These are phyloP conservation scores for Bradysia coprophila DNA, from an alignment of 1,140 invertebrate species.

Conservation along the genomic window DNA sequence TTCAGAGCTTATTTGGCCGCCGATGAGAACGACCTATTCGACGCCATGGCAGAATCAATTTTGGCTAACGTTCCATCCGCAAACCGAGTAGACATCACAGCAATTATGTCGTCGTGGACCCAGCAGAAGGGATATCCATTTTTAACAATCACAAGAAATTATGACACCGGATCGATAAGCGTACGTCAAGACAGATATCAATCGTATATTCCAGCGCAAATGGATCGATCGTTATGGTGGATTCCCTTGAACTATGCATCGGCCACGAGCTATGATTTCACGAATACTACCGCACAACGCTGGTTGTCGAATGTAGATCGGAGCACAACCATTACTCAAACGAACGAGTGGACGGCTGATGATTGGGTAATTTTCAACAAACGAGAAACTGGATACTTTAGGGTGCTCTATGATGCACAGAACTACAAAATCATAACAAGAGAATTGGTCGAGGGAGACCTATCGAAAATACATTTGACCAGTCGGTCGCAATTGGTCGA, in stretches of 20 bases:
- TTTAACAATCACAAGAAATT: too few species aligned
- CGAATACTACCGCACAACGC: constrained; percentile 24
- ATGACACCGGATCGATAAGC: too few species aligned
- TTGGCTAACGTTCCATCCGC: constrained; percentile 5
- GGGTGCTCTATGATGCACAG: constrained; percentile 35
- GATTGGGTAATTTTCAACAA: constrained; percentile 40
- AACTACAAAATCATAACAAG: constrained; percentile 33
- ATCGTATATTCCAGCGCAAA: too few species aligned
- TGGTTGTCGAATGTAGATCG: constrained; percentile 7
- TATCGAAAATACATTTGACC: constrained; percentile 35
- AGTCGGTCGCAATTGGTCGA: constrained; percentile 64
- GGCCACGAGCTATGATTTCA: constrained; percentile 23
- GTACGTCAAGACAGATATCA: too few species aligned
- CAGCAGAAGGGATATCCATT: too few species aligned
- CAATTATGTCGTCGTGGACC: too few species aligned
- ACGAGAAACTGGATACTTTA: constrained; percentile 40
- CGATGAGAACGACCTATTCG: constrained; percentile 44
- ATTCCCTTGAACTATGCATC: constrained; percentile 33
- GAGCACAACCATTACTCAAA: constrained; percentile 13
- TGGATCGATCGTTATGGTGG: constrained; percentile 19
- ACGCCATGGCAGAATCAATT: constrained; percentile 34
- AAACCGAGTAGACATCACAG: constrained; percentile 10
- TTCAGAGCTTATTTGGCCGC: constrained; percentile 26
- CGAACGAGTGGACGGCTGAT: constrained; percentile 14
- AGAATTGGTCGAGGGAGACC: constrained; percentile 21